Evolutionary conservation across 2,797 vertebrate species (phyloP).

Genomic region (Loriculus beryllinus): DNA sequence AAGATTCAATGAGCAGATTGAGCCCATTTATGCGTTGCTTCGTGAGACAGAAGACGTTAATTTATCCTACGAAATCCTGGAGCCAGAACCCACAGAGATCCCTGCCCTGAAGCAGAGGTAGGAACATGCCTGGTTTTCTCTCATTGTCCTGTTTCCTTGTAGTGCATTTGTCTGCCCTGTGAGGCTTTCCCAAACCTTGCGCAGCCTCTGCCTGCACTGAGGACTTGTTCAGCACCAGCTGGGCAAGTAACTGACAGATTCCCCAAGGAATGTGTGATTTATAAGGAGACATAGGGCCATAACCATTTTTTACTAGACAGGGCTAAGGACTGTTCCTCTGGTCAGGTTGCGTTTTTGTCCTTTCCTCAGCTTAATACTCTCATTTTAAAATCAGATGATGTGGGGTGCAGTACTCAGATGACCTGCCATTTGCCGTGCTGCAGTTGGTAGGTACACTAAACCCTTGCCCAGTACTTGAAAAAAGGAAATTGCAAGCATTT

Average conservation of each 20-base stretch:
- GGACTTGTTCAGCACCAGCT: neutral
- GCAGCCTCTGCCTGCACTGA: neutral
- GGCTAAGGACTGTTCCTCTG: neutral
- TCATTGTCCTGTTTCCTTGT: neutral
- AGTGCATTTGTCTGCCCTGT: neutral
- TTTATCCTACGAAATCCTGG: constrained; percentile 90
- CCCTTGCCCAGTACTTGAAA: neutral
- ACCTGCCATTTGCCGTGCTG: neutral
- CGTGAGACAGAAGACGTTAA: constrained; percentile 95
- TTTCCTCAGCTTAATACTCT: no score
- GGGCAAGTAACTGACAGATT: neutral
- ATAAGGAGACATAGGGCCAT: neutral
- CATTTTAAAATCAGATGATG: neutral
- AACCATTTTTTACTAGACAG: neutral
- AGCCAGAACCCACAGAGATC: constrained; percentile 95
- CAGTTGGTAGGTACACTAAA: neutral
- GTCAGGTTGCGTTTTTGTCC: neutral
- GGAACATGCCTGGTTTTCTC: neutral
- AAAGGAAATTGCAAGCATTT: neutral
- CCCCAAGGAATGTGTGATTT: neutral
- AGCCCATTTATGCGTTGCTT: constrained; percentile 93
- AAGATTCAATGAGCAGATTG: constrained; percentile 97
- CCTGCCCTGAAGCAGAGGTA: constrained; percentile 93
- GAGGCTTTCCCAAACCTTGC: neutral
- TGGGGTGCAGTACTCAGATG: neutral